Percentiles rank a stretch among this genome's conserved stretches.
phyloP scores from a whole-genome alignment of 2,888 invertebrate genomes.

The Acleris holmiana region DNA sequence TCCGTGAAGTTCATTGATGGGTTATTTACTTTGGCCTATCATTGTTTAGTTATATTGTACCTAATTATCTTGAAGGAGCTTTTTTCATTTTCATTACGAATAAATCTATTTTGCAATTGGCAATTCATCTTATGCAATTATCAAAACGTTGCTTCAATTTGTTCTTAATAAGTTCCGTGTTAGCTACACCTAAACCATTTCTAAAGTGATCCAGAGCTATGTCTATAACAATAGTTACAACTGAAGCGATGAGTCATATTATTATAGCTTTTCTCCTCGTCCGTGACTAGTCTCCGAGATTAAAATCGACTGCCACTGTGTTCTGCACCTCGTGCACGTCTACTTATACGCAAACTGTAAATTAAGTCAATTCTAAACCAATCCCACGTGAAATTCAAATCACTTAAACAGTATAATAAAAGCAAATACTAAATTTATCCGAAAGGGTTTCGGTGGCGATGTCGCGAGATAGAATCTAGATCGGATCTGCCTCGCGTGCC shows the following conservation, averaged over 20 bases:
- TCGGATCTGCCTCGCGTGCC: slow-evolving; percentile 74
- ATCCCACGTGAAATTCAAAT: slow-evolving; percentile 27
- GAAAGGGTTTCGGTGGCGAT: slow-evolving; percentile 45
- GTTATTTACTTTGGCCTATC: slow-evolving; percentile 43
- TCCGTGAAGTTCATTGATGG: slow-evolving; percentile 47
- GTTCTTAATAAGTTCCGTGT: too few relatives aligned
- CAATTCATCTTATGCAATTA: too few relatives aligned
- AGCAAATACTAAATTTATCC: slow-evolving; percentile 30
- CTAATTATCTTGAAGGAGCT: too few relatives aligned
- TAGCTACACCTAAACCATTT: too few relatives aligned
- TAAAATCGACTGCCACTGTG: slow-evolving; percentile 8
- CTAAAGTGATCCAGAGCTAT: too few relatives aligned
- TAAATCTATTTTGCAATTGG: too few relatives aligned
- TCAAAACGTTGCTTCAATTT: too few relatives aligned
- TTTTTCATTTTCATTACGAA: too few relatives aligned
- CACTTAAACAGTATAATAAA: slow-evolving; percentile 32
- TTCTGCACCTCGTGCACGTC: slow-evolving; percentile 25
- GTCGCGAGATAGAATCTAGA: slow-evolving; percentile 63
- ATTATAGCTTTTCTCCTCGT: background rate
- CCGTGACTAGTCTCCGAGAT: background rate
- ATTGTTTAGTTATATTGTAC: background rate
- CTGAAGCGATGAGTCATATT: background rate
- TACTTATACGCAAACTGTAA: slow-evolving; percentile 30
- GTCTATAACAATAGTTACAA: background rate
- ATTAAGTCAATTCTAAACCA: slow-evolving; percentile 24